phyloP scores from a whole-genome alignment of 1,140 invertebrate species.

The Bombus difficillimus region DNA sequence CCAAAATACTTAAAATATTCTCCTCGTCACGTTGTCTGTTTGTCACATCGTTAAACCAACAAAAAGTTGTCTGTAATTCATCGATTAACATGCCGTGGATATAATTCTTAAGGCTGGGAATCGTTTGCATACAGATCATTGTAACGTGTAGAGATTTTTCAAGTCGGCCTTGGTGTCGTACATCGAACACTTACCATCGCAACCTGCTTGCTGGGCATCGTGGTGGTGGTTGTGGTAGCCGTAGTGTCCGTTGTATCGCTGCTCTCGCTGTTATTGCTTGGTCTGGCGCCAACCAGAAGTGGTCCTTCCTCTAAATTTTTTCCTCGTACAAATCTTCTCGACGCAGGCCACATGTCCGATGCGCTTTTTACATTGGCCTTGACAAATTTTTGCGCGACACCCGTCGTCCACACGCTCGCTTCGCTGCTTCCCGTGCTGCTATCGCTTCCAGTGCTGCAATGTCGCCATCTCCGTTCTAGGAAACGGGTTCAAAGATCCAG shows the following conservation, averaged over 20 bases:
- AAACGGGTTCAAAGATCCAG: neutral
- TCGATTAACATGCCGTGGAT: neutral
- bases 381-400: slow-evolving; percentile 60
- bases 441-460: slow-evolving; percentile 78
- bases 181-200: slow-evolving; percentile 47
- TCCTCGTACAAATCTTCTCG: slow-evolving; percentile 67
- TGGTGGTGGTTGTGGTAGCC: slow-evolving; percentile 72
- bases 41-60: neutral
- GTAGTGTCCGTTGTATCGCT: slow-evolving; percentile 77
- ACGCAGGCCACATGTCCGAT: slow-evolving; percentile 67
- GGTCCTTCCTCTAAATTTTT: slow-evolving; percentile 74
- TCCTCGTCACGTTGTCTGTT: neutral
- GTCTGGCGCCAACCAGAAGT: slow-evolving; percentile 54
- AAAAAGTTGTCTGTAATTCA: neutral
- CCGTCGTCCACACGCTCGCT: slow-evolving; percentile 77
- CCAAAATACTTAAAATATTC: neutral
- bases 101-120: neutral
- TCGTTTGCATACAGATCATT: neutral
- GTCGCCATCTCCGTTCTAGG: slow-evolving; percentile 76
- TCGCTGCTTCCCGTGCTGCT: slow-evolving; percentile 80
- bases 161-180: neutral
- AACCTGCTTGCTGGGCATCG: slow-evolving; percentile 64
- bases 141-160: neutral
- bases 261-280: slow-evolving; percentile 76
- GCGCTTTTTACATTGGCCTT: slow-evolving; percentile 65